These are phyloP conservation scores for Melanostoma scalare DNA, from an alignment of 2,888 invertebrate genomes.

Conservation along the genomic window DNA sequence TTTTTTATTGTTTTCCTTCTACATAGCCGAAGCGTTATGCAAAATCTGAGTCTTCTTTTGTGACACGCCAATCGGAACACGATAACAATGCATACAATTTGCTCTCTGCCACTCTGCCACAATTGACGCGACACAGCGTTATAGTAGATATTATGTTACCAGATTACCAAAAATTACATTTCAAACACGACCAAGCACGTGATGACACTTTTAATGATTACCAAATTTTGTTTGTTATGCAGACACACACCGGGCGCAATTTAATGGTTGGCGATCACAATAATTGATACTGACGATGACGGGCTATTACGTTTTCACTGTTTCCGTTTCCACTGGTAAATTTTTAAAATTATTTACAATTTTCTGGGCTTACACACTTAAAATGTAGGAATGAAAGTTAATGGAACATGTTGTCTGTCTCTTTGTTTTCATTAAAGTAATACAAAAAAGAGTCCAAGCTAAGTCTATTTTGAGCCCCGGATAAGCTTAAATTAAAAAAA, in stretches of 20 bases:
- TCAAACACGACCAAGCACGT: slow-evolving; percentile 61
- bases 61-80: slow-evolving; percentile 39
- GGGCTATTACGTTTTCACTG: neutral
- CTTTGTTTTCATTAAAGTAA: neutral
- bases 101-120: slow-evolving; percentile 6
- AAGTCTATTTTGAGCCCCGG: slow-evolving; percentile 1
- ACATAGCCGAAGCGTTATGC: slow-evolving; percentile 3
- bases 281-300: slow-evolving; percentile 27
- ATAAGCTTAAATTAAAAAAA: slow-evolving; percentile 3
- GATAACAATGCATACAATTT: slow-evolving; percentile 33
- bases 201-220: slow-evolving; percentile 62
- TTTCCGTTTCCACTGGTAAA: slow-evolving; percentile 36
- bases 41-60: slow-evolving; percentile 19
- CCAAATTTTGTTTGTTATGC: slow-evolving; percentile 30
- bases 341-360: slow-evolving; percentile 28
- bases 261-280: slow-evolving; percentile 54
- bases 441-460: slow-evolving; percentile 12
- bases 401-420: slow-evolving; percentile 6
- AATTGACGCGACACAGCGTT: slow-evolving; percentile 16
- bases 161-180: slow-evolving; percentile 39
- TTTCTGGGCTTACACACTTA: slow-evolving; percentile 39
- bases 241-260: slow-evolving; percentile 48
- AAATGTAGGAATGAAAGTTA: slow-evolving; percentile 3
- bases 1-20: slow-evolving; percentile 14
- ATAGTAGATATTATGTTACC: neutral